Conservation (phyloP, 2,797 vertebrate species). For the Vultur gryphus region DNA sequence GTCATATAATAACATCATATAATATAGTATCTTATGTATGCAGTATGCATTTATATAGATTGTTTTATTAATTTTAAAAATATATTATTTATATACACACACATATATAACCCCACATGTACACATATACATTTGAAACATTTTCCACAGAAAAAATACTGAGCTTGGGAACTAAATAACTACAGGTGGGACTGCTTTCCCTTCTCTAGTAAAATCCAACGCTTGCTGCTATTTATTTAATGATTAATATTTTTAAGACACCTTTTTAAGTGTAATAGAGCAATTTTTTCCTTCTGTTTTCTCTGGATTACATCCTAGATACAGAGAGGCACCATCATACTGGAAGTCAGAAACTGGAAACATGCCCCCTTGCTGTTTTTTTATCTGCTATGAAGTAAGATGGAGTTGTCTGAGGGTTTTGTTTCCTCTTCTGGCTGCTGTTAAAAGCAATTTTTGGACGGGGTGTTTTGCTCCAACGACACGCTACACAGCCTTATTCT, state of each 20-base stretch:
- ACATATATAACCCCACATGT: no score
- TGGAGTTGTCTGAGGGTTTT: not conserved
- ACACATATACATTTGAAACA: not conserved
- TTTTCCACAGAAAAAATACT: conserved; percentile 38
- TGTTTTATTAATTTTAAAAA: not conserved
- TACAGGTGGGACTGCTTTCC: not conserved
- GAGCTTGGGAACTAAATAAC: not conserved
- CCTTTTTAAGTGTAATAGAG: not conserved
- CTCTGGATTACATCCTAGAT: conserved; percentile 34
- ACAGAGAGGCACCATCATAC: not conserved
- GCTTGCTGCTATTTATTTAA: conserved; percentile 62
- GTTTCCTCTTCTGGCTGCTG: not conserved
- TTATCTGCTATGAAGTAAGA: not conserved
- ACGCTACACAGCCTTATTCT: accelerated
- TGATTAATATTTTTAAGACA: conserved; percentile 59
- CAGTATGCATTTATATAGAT: not conserved
- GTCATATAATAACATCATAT: no score
- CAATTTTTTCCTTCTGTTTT: conserved; percentile 49
- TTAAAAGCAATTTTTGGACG: not conserved
- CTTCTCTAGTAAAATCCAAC: conserved; percentile 17
- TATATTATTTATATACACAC: not conserved
- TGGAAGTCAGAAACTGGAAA: conserved; percentile 1
- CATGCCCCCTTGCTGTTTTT: not conserved
- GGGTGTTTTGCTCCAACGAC: not conserved
- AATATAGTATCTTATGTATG: not conserved